Evolutionary conservation across 2,797 vertebrate species (phyloP).

Genomic region (Rallus crepitans): DNA sequence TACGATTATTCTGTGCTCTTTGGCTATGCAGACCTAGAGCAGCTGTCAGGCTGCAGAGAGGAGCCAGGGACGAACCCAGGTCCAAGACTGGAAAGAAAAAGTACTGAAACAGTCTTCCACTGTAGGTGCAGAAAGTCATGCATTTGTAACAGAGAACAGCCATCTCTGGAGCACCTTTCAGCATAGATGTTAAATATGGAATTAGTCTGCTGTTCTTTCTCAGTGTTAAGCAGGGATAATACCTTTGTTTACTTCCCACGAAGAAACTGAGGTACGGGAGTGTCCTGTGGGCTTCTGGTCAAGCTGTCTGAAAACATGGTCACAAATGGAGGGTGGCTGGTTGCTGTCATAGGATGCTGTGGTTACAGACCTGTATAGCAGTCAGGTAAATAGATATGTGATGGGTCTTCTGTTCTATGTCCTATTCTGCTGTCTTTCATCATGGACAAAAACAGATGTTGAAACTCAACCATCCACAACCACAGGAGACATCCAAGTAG

Average conservation of each 20-base stretch:
- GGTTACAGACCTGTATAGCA: rapidly evolving
- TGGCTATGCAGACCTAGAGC: background rate
- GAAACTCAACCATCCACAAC: background rate
- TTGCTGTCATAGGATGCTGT: background rate
- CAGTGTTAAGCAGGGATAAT: background rate
- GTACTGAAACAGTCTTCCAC: background rate
- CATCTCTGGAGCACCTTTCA: background rate
- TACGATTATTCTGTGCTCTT: background rate
- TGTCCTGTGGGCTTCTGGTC: background rate
- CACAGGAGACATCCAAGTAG: background rate
- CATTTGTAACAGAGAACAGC: background rate
- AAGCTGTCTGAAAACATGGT: background rate
- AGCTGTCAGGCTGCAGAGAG: background rate
- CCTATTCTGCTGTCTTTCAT: background rate
- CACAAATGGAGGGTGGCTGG: background rate
- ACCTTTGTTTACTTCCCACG: background rate
- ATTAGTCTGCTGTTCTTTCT: background rate
- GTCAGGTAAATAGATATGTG: background rate
- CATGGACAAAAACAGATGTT: background rate
- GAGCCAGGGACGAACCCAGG: background rate
- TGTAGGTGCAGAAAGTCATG: background rate
- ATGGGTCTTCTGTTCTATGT: background rate
- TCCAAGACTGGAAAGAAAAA: background rate
- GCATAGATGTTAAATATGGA: background rate
- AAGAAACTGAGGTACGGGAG: background rate